Evolutionary conservation across 2,797 vertebrate genomes (phyloP).

Genomic region (Lindbergichthys nudifrons): DNA sequence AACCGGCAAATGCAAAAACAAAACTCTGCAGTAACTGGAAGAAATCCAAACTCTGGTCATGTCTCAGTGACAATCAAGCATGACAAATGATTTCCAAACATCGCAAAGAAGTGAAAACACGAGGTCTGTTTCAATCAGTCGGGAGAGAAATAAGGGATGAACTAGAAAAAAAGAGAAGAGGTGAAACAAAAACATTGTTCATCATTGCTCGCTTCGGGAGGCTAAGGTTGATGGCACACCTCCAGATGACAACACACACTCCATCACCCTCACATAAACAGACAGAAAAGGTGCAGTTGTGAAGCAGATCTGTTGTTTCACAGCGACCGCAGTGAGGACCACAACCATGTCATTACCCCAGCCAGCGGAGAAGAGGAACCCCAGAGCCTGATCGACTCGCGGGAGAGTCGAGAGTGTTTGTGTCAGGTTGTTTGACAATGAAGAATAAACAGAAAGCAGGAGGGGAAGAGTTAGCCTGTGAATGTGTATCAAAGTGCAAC

Average conservation of each 20-base stretch:
- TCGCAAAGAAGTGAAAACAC: slow-evolving; percentile 43
- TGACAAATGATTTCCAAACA: slow-evolving; percentile 63
- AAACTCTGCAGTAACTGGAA: slow-evolving; percentile 56
- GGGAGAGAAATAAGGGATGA: slow-evolving; percentile 16
- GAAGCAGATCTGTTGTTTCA: slow-evolving; percentile 59
- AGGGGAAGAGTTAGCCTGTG: slow-evolving; percentile 14
- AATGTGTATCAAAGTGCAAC: slow-evolving; percentile 40
- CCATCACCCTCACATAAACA: slow-evolving; percentile 49
- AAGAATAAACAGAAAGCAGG: slow-evolving; percentile 49
- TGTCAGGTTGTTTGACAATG: slow-evolving; percentile 51
- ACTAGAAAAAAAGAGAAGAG: slow-evolving; percentile 14
- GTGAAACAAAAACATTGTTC: slow-evolving; percentile 41
- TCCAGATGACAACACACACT: slow-evolving; percentile 51
- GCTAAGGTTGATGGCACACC: slow-evolving; percentile 41
- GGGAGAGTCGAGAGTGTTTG: slow-evolving; percentile 35
- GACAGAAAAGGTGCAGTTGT: slow-evolving; percentile 49
- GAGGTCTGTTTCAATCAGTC: slow-evolving; percentile 35
- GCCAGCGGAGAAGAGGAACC: slow-evolving; percentile 45
- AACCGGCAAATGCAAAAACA: slow-evolving; percentile 57
- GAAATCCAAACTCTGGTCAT: slow-evolving; percentile 47
- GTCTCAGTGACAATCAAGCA: slow-evolving; percentile 55
- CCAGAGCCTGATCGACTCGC: slow-evolving; percentile 32
- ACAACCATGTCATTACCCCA: slow-evolving; percentile 70
- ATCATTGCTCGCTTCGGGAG: slow-evolving; percentile 19
- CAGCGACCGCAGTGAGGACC: slow-evolving; percentile 44